Percentiles rank a stretch among this genome's conserved stretches.
These are phyloP conservation scores for Babylonia areolata DNA, from an alignment of 1,140 invertebrate species.

Conservation along the genomic window DNA sequence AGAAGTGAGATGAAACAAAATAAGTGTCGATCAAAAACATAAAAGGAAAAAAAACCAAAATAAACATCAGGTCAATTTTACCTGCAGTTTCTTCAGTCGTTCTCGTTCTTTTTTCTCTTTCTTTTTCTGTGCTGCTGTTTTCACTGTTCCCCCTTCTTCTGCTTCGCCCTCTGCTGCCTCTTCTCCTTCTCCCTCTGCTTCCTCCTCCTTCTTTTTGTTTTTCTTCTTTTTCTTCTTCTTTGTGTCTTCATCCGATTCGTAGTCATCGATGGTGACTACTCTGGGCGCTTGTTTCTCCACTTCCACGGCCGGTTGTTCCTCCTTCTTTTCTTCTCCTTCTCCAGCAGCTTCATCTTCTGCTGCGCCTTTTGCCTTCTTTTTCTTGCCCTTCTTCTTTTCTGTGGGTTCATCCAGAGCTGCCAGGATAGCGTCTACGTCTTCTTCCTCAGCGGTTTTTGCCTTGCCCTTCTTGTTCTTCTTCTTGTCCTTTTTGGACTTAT, in stretches of 20 bases:
- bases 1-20: not conserved
- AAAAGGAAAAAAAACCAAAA: conserved; percentile 3
- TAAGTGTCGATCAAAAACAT: not conserved
- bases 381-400: conserved; percentile 65
- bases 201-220: conserved; percentile 67
- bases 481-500: conserved; percentile 62
- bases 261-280: conserved; percentile 58
- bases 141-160: conserved; percentile 79
- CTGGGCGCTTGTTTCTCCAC: conserved; percentile 49
- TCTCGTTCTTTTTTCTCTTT: conserved; percentile 69
- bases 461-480: conserved; percentile 65
- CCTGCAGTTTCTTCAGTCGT: conserved; percentile 68
- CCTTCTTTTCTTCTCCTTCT: conserved; percentile 56
- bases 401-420: conserved; percentile 76
- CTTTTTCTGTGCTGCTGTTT: conserved; percentile 67
- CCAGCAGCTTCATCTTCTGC: conserved; percentile 46
- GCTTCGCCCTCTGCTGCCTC: conserved; percentile 50
- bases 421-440: conserved; percentile 89
- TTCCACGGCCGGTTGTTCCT: conserved; percentile 62
- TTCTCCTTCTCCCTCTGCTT: conserved; percentile 54
- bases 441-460: conserved; percentile 83
- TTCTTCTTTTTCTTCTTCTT: conserved; percentile 65
- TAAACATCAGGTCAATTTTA: conserved; percentile 49
- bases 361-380: conserved; percentile 74
- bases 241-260: conserved; percentile 57